phyloP scores from a whole-genome alignment of 2,113 vertebrate species.

The Andinoacara biseriatus region DNA sequence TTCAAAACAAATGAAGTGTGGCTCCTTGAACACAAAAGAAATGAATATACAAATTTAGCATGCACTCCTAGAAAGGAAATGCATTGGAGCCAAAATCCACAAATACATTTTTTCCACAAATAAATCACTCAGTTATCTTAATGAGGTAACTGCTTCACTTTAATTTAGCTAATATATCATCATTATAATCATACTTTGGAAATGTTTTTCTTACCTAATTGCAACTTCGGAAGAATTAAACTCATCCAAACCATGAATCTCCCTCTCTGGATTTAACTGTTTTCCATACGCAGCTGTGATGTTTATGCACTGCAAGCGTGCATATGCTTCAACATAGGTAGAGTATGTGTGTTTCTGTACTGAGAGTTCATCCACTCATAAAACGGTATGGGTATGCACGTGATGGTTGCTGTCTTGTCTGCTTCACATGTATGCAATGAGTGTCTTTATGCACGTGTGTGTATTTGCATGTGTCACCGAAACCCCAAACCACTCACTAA shows the following conservation, averaged over 20 bases:
- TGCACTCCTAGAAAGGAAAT: background rate
- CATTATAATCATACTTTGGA: constrained; percentile 53
- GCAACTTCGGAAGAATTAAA: constrained; percentile 35
- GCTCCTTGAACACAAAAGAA: no score
- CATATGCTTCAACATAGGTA: background rate
- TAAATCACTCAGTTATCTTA: constrained; percentile 16
- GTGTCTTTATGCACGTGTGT: background rate
- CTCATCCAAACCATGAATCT: constrained; percentile 46
- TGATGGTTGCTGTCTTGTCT: background rate
- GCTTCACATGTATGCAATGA: background rate
- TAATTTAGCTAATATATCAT: constrained; percentile 58
- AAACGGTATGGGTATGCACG: background rate
- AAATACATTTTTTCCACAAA: constrained; percentile 27
- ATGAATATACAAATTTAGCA: background rate
- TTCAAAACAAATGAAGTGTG: no score
- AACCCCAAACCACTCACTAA: constrained; percentile 51
- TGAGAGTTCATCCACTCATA: background rate
- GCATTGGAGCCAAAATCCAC: constrained; percentile 5
- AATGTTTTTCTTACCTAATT: constrained; percentile 49
- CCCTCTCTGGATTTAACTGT: constrained; percentile 18
- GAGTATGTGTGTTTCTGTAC: background rate
- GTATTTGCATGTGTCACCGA: constrained; percentile 21
- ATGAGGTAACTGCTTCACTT: constrained; percentile 33
- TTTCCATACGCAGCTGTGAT: constrained; percentile 33
- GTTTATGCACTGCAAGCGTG: background rate